Conservation (phyloP, 2,888 invertebrate species). For the Ferrisia virgata region DNA sequence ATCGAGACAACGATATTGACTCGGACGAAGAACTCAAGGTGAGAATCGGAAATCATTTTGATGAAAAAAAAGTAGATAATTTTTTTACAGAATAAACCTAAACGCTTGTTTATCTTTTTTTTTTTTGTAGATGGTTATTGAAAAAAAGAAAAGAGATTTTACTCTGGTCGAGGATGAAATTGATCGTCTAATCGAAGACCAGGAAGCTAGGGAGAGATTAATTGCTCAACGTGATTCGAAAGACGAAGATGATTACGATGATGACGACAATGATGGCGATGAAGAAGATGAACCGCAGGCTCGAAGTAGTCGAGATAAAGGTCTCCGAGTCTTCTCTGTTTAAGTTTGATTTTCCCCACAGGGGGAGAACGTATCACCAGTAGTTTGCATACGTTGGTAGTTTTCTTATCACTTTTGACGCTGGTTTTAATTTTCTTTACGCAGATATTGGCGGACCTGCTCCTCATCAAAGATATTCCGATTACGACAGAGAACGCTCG, state of each 20-base stretch:
- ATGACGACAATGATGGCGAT: background rate
- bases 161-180: conserved; percentile 38
- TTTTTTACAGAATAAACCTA: no score
- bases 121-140: conserved; percentile 32
- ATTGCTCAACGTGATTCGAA: conserved; percentile 23
- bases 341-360: background rate
- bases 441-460: background rate
- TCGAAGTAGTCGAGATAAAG: conserved; percentile 18
- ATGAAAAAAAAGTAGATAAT: background rate
- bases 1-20: conserved; percentile 10
- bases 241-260: conserved; percentile 27
- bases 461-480: background rate
- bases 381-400: background rate
- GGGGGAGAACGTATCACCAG: no score
- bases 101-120: background rate
- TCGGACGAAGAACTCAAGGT: conserved; percentile 44
- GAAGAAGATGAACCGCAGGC: conserved; percentile 11
- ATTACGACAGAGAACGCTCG: background rate
- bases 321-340: background rate
- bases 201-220: conserved; percentile 28
- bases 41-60: background rate
- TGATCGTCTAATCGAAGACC: conserved; percentile 30
- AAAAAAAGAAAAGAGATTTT: conserved; percentile 37
- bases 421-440: background rate
- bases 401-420: background rate